phyloP scores from a whole-genome alignment of 2,797 vertebrate genomes.

The Anisognathus igniventris region DNA sequence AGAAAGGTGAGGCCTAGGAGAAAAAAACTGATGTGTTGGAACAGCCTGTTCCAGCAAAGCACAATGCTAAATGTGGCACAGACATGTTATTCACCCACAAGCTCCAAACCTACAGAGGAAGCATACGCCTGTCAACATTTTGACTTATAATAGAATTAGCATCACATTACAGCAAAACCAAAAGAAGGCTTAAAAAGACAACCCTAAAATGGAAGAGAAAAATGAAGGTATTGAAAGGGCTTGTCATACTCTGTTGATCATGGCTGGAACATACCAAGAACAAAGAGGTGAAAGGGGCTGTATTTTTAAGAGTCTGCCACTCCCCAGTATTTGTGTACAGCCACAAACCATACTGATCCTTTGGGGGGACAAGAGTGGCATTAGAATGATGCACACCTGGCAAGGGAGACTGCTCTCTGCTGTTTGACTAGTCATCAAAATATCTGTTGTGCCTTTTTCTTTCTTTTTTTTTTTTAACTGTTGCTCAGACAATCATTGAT shows the following conservation, averaged over 20 bases:
- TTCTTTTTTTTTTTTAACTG: background rate
- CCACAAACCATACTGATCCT: background rate
- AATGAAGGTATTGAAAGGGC: background rate
- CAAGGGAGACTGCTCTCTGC: background rate
- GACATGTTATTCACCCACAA: constrained; percentile 26
- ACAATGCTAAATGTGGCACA: constrained; percentile 29
- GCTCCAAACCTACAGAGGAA: constrained; percentile 2
- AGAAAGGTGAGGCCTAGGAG: constrained; percentile 37
- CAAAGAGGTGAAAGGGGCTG: background rate
- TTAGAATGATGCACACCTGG: background rate
- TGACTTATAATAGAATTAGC: constrained; percentile 13
- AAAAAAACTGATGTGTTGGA: background rate
- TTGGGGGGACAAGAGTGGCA: background rate
- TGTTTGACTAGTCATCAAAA: background rate
- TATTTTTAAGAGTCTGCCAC: background rate
- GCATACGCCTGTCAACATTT: constrained; percentile 4
- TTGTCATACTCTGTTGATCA: background rate
- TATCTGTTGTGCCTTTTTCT: background rate
- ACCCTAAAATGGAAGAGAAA: background rate
- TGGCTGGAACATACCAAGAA: background rate
- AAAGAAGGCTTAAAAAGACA: background rate
- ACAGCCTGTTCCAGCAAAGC: constrained; percentile 23
- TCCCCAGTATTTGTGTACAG: background rate
- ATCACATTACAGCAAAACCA: background rate
- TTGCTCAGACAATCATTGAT: background rate